Evolutionary conservation across 2,797 vertebrate genomes (phyloP).

Genomic region (Paratrypauchen microcephalus): DNA sequence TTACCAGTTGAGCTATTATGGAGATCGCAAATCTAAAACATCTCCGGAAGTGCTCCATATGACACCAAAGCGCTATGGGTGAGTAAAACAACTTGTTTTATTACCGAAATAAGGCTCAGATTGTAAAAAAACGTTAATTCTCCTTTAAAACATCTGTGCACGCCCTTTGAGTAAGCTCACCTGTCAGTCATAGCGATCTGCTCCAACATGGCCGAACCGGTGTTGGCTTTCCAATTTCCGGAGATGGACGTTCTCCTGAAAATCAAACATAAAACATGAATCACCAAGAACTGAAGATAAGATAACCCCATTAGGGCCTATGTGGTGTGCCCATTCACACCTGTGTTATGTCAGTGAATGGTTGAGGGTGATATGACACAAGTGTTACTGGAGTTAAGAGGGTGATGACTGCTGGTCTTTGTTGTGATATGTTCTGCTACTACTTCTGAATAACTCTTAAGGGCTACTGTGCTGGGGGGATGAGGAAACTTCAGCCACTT

Average conservation of each 20-base stretch:
- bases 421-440: conserved; percentile 14
- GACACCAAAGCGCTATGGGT: too few relatives aligned
- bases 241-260: conserved; percentile 96
- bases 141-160: neutral
- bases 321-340: conserved; percentile 32
- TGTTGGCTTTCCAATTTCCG: conserved; percentile 98
- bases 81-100: too few relatives aligned
- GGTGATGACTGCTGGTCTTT: conserved; percentile 26
- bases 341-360: conserved; percentile 13
- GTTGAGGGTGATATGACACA: neutral
- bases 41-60: too few relatives aligned
- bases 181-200: conserved; percentile 98
- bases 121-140: too few relatives aligned
- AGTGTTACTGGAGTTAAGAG: conserved; percentile 19
- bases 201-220: conserved; percentile 95
- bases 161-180: conserved; percentile 67
- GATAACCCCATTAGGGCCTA: conserved; percentile 10
- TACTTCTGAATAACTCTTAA: conserved; percentile 14
- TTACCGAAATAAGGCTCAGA: too few relatives aligned
- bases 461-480: conserved; percentile 9
- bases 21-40: too few relatives aligned
- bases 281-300: neutral
- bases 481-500: neutral
- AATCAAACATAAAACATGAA: conserved; percentile 21
- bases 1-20: too few relatives aligned